Percentiles rank a stretch among this genome's conserved stretches.
These are phyloP conservation scores for Sesia bembeciformis DNA, from an alignment of 2,888 invertebrate species.

Conservation along the genomic window DNA sequence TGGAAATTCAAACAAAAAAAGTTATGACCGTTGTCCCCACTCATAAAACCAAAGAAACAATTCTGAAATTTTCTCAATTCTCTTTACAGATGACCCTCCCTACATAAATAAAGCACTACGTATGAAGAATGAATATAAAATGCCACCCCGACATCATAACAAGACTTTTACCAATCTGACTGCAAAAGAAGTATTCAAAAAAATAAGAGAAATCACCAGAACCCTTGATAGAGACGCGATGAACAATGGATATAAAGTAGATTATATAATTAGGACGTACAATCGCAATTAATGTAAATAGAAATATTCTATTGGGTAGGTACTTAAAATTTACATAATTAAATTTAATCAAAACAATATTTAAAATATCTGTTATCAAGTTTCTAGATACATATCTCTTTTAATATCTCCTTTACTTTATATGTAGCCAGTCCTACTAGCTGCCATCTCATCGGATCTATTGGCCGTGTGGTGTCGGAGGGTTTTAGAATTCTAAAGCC, in stretches of 20 bases:
- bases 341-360: neutral
- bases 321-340: neutral
- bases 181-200: conserved; percentile 33
- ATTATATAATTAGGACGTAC: conserved; percentile 42
- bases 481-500: too few relatives aligned
- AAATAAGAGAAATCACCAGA: conserved; percentile 42
- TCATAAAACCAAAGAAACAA: neutral
- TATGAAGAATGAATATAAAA: conserved; percentile 23
- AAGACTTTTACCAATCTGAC: conserved; percentile 33
- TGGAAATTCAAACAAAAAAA: neutral
- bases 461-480: too few relatives aligned
- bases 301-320: neutral
- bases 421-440: too few relatives aligned
- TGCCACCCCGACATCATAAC: conserved; percentile 19
- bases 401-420: too few relatives aligned
- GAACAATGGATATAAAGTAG: conserved; percentile 50
- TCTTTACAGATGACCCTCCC: conserved; percentile 28
- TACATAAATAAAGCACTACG: conserved; percentile 35
- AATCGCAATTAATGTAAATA: conserved; percentile 1
- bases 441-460: too few relatives aligned
- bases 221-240: conserved; percentile 36
- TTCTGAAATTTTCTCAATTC: neutral
- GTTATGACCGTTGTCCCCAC: neutral
- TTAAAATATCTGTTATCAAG: too few relatives aligned
- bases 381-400: too few relatives aligned